phyloP scores from a whole-genome alignment of 2,113 vertebrate genomes.

The Corythornis vintsioides region DNA sequence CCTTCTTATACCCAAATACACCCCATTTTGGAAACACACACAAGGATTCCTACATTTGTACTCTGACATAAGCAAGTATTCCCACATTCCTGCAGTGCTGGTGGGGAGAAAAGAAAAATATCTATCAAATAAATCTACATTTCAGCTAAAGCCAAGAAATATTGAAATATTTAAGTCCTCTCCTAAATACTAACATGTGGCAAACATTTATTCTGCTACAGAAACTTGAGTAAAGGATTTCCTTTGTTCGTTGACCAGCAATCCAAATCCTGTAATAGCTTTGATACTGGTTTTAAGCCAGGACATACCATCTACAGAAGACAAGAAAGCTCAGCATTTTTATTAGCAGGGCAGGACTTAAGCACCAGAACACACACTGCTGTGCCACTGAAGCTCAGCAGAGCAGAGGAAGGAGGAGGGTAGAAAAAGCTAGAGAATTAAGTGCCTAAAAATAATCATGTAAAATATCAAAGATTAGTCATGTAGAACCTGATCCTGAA shows the following conservation, averaged over 20 bases:
- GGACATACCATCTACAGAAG: not conserved
- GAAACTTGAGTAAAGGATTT: not conserved
- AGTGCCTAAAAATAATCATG: slow-evolving; percentile 25
- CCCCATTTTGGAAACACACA: not conserved
- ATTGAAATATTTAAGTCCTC: slow-evolving; percentile 5
- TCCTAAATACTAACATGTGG: slow-evolving; percentile 24
- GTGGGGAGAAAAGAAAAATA: too few relatives aligned
- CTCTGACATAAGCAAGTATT: not conserved
- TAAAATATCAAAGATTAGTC: slow-evolving; percentile 31
- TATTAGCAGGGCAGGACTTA: not conserved
- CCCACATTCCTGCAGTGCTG: not conserved
- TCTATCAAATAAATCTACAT: not conserved
- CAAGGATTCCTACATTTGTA: not conserved
- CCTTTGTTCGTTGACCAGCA: slow-evolving; percentile 10
- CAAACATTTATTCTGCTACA: slow-evolving; percentile 12
- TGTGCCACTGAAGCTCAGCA: not conserved
- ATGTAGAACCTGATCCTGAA: slow-evolving; percentile 16
- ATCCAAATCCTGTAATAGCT: not conserved
- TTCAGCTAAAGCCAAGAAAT: not conserved
- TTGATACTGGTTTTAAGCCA: not conserved
- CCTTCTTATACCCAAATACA: not conserved
- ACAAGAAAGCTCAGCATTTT: not conserved
- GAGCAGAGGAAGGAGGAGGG: not conserved
- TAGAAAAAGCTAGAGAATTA: not conserved
- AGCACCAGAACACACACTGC: not conserved